Conservation (phyloP, 1,140 invertebrate species). For the Apis dorsata region DNA sequence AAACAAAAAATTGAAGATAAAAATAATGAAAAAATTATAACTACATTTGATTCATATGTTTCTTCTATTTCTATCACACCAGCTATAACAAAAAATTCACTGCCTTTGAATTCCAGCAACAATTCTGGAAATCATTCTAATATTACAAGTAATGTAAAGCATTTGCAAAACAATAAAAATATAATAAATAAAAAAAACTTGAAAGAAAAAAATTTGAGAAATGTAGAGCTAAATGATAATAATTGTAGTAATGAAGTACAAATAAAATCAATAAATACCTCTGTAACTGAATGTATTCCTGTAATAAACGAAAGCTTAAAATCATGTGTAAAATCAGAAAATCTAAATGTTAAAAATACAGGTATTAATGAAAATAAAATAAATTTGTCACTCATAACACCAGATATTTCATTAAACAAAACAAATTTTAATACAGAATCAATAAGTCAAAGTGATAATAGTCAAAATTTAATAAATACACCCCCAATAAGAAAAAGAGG, state of each 20-base stretch:
- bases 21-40: not conserved
- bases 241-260: not conserved
- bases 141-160: not conserved
- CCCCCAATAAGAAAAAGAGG: conserved; percentile 46
- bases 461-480: conserved; percentile 12
- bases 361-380: not conserved
- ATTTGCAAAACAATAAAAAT: not conserved
- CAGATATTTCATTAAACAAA: not conserved
- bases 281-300: not conserved
- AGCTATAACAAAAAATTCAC: conserved; percentile 37
- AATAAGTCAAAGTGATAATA: not conserved
- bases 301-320: not conserved
- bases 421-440: not conserved
- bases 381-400: not conserved
- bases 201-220: not conserved
- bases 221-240: not conserved
- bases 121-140: not conserved
- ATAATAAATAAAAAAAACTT: not conserved
- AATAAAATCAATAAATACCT: not conserved
- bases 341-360: not conserved
- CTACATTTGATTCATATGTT: not conserved
- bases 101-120: conserved; percentile 29
- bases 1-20: not conserved
- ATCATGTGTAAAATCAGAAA: not conserved
- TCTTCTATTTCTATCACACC: conserved; percentile 24